These are phyloP conservation scores for Vombatus ursinus DNA, from an alignment of 2,113 vertebrate genomes.

Conservation along the genomic window DNA sequence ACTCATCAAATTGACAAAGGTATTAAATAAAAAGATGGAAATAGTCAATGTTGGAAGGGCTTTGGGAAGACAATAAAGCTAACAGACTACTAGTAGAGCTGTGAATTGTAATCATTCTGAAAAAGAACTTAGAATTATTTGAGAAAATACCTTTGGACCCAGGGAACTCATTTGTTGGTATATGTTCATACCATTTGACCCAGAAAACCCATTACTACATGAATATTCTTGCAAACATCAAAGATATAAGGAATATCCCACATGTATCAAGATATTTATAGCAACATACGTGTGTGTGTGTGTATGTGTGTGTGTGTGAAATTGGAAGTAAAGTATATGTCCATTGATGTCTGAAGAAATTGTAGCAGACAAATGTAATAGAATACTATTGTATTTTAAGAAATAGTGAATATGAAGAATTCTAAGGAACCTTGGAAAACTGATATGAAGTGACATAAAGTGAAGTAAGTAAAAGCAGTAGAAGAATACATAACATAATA, in stretches of 20 bases:
- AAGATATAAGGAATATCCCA: not conserved
- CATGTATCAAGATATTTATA: not conserved
- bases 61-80: not conserved
- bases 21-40: not conserved
- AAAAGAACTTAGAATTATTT: not conserved
- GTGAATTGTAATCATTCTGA: not conserved
- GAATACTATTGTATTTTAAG: not conserved
- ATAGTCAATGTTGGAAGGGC: not conserved
- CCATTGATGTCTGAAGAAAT: not conserved
- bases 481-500: not conserved
- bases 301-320: not conserved
- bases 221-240: not conserved
- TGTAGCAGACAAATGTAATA: not conserved
- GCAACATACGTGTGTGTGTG: too few species aligned
- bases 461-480: not conserved
- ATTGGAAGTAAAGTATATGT: not conserved
- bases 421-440: not conserved
- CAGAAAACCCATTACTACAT: not conserved
- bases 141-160: not conserved
- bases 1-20: not conserved
- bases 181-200: not conserved
- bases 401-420: not conserved
- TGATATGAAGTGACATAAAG: not conserved
- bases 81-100: not conserved
- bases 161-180: not conserved